Conservation (phyloP, 2,888 invertebrate genomes). For the Drosophila ochracea region DNA sequence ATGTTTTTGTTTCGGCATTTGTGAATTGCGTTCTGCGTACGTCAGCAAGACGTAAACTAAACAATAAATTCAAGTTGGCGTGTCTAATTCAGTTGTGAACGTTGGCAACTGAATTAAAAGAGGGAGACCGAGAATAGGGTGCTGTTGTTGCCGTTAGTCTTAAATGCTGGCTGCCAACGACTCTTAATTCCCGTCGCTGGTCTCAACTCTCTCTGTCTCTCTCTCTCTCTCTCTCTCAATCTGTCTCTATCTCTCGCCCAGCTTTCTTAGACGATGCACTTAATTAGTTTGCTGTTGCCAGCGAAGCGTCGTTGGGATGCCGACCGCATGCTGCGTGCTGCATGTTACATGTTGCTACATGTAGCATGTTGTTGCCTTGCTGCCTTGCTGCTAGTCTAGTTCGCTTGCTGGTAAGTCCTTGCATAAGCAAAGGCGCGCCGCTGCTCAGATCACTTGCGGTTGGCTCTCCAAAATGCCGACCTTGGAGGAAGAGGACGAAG, state of each 20-base stretch:
- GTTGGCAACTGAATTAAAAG: constrained; percentile 53
- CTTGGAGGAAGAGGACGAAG: neutral
- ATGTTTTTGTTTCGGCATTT: constrained; percentile 3
- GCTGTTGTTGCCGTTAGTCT: constrained; percentile 3
- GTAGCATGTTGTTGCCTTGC: constrained; percentile 7
- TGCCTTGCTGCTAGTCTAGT: neutral
- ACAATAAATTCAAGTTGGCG: constrained; percentile 67
- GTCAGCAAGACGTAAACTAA: constrained; percentile 57
- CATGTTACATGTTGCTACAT: constrained; percentile 9
- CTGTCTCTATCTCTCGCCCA: neutral
- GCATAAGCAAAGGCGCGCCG: constrained; percentile 46
- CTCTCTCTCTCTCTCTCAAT: neutral
- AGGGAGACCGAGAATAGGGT: neutral
- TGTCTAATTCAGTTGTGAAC: constrained; percentile 64
- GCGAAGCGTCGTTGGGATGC: constrained; percentile 25
- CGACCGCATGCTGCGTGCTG: constrained; percentile 49
- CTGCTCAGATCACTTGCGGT: constrained; percentile 36
- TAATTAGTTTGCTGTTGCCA: constrained; percentile 61
- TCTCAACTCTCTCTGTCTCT: too few species aligned
- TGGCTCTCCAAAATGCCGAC: constrained; percentile 5
- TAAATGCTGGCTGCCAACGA: constrained; percentile 6
- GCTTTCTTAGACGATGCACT: constrained; percentile 64
- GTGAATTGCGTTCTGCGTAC: constrained; percentile 20
- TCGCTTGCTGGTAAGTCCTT: constrained; percentile 40
- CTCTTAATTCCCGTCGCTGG: neutral